These are phyloP conservation scores for Drosophila nebulosa DNA, from an alignment of 1,140 invertebrate genomes.

Conservation along the genomic window DNA sequence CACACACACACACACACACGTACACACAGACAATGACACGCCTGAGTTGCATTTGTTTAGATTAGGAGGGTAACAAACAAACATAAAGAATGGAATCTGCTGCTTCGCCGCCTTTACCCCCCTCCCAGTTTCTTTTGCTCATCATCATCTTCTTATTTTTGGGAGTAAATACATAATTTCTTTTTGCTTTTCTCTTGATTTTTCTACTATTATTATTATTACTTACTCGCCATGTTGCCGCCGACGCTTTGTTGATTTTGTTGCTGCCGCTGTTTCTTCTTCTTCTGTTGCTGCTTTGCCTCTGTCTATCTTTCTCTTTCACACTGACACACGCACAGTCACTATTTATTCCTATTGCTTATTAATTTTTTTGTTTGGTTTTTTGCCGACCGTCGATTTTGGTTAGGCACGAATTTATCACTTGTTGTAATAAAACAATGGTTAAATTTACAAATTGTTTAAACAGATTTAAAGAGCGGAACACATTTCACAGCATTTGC, in stretches of 20 bases:
- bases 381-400: slow-evolving; percentile 25
- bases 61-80: slow-evolving; percentile 33
- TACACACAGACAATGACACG: slow-evolving; percentile 43
- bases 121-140: not conserved
- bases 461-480: slow-evolving; percentile 35
- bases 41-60: slow-evolving; percentile 72
- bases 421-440: slow-evolving; percentile 39
- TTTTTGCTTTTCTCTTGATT: not conserved
- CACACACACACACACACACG: slow-evolving; percentile 10
- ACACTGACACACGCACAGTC: not conserved
- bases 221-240: slow-evolving; percentile 74
- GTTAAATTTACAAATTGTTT: slow-evolving; percentile 30
- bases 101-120: not conserved
- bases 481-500: slow-evolving; percentile 63
- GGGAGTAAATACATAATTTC: slow-evolving; percentile 11
- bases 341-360: not conserved
- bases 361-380: slow-evolving; percentile 12
- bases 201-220: slow-evolving; percentile 38
- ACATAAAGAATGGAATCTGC: slow-evolving; percentile 27
- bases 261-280: slow-evolving; percentile 19
- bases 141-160: not conserved
- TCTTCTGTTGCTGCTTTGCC: not conserved
- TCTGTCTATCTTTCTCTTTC: not conserved
- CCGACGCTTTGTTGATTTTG: slow-evolving; percentile 34
- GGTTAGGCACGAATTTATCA: slow-evolving; percentile 45